Percentiles rank a stretch among this genome's conserved stretches.
These are phyloP conservation scores for Coracias cyanogaster DNA, from an alignment of 2,797 vertebrate genomes.

Conservation along the genomic window DNA sequence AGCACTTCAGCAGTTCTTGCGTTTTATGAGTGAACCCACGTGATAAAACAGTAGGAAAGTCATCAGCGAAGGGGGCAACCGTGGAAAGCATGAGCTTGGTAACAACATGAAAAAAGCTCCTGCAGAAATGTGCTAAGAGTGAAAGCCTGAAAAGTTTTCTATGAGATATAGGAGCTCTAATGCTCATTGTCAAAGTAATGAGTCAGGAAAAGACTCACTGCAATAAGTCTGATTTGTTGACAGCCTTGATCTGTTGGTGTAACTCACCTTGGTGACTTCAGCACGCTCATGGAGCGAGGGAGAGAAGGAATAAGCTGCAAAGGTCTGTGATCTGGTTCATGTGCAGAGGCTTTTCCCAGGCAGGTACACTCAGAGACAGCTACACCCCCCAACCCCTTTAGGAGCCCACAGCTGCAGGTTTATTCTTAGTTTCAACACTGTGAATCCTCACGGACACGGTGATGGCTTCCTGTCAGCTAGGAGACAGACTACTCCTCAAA, in stretches of 20 bases:
- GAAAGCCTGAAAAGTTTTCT: not conserved
- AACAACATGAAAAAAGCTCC: not conserved
- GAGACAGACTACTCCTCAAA: not conserved
- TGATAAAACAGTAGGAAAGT: not conserved
- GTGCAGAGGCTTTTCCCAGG: not conserved
- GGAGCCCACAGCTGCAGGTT: conserved; percentile 7
- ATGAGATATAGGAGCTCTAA: not conserved
- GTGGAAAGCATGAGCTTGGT: not conserved
- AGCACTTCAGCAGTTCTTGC: not conserved
- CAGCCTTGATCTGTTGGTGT: fast-evolving
- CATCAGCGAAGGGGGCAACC: not conserved
- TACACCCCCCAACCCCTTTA: not conserved
- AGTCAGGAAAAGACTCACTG: fast-evolving
- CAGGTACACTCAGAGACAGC: fast-evolving
- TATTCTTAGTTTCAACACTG: conserved; percentile 39
- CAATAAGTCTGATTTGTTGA: not conserved
- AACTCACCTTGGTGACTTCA: not conserved
- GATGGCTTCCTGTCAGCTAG: not conserved
- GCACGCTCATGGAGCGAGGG: fast-evolving
- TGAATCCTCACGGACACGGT: fast-evolving
- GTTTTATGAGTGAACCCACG: not conserved
- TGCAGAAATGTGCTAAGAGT: not conserved
- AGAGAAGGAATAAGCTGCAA: not conserved
- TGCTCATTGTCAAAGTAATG: not conserved
- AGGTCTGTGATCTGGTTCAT: not conserved